Evolutionary conservation across 2,888 invertebrate species (phyloP), one percentile per base, ranked within the genome.

Genomic region (Drosophila acutilabella): DNA sequence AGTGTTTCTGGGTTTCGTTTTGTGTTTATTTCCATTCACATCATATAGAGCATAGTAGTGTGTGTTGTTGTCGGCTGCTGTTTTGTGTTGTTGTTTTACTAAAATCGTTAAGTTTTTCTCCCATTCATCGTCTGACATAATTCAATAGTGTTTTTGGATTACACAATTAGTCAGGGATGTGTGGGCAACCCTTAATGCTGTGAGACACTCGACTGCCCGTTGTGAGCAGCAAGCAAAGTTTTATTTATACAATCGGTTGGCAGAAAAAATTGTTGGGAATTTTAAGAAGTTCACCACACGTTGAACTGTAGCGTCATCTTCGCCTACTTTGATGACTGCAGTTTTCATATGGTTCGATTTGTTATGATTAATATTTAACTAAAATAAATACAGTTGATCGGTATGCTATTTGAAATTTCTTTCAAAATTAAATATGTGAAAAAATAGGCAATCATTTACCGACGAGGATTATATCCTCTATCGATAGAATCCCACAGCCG

Each of bases 141-240:
- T 30, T 45, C 47, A 42, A 54, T 30, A 41, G 52, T 41, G 23
- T 58, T 16, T 30, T 30, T 30, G 30, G 6, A 20, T n/a, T 45
- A 64, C 73, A 73, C 47, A 4, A 73, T 67, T 53, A 48, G 67
- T 67, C 41, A 23, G 73, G 72, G 18, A 20, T 10, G 14, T 64
- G 73, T 59, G 73, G 38, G 6, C 64, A 64, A 74, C 73, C 73
- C 64, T 71, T 64, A 13, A 23, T 11, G 62, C 67, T 71, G 71
- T 60, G 67, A 60, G 52, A 14, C 36, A 33, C 47, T 33, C 66
- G 72, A 73, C 71, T 71, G 72, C 71, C 72, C 36, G 36, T 2
- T 8, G 1, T 8, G 0, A 11, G 3, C 0, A 0, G 16, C 13
- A 1, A 18, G 1, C 8, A 10, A 14, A 7, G 36, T 23, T 11